Conservation (phyloP, 2,797 vertebrate genomes). For the Galago senegalensis region DNA sequence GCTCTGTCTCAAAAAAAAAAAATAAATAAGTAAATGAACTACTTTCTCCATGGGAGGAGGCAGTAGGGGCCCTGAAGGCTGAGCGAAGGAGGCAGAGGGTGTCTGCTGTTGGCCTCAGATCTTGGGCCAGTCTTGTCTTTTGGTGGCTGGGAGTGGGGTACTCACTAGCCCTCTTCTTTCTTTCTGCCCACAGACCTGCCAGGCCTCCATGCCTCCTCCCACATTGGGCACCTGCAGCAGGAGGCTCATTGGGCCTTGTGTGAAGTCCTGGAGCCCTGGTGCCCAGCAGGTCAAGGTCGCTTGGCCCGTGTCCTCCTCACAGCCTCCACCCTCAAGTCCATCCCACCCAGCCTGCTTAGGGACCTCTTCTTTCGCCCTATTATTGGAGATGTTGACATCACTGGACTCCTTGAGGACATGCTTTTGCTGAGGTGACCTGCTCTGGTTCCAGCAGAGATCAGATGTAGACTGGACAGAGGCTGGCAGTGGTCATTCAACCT, state of each 20-base stretch:
- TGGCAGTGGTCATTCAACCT: background rate
- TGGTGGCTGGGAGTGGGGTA: background rate
- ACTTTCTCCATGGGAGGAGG: background rate
- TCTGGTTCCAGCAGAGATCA: slow-evolving; percentile 40
- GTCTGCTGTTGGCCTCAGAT: background rate
- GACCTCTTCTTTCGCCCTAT: slow-evolving; percentile 96
- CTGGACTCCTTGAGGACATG: slow-evolving; percentile 94
- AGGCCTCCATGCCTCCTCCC: slow-evolving; percentile 90
- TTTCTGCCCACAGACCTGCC: slow-evolving; percentile 91
- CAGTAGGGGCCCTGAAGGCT: background rate
- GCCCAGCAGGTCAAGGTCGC: slow-evolving; percentile 90
- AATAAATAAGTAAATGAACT: background rate
- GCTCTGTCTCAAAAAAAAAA: too few species aligned
- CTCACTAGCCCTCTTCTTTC: background rate
- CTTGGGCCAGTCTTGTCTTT: background rate
- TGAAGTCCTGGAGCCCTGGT: slow-evolving; percentile 92
- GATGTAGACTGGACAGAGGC: background rate
- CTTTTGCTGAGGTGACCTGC: slow-evolving; percentile 89
- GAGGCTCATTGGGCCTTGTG: slow-evolving; percentile 94
- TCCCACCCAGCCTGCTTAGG: slow-evolving; percentile 92
- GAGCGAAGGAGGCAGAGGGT: background rate
- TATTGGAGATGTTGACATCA: slow-evolving; percentile 93
- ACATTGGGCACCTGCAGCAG: slow-evolving; percentile 93
- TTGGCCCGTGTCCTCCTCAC: slow-evolving; percentile 93
- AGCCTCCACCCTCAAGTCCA: slow-evolving; percentile 91